Evolutionary conservation across 2,888 invertebrate species (phyloP).

Genomic region (Heliconius ismenius): DNA sequence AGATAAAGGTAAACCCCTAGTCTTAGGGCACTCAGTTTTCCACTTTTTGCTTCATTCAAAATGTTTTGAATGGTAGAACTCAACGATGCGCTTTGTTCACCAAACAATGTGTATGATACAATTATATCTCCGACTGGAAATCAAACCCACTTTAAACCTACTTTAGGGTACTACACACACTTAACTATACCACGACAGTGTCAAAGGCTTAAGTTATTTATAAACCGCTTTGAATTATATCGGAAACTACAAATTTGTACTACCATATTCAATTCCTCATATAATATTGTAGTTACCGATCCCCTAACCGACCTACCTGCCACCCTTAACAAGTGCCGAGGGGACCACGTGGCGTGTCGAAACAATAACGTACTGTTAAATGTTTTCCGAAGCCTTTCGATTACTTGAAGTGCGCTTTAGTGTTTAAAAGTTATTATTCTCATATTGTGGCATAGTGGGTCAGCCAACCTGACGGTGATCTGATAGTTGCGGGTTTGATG

Average conservation of each 20-base stretch:
- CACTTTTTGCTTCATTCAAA: background rate
- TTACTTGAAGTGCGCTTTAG: conserved; percentile 11
- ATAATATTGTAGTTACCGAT: conserved; percentile 15
- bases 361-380: conserved; percentile 19
- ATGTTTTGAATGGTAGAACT: background rate
- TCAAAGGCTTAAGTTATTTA: background rate
- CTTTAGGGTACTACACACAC: background rate
- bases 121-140: background rate
- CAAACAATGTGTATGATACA: background rate
- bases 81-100: background rate
- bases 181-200: background rate
- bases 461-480: background rate
- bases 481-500: background rate
- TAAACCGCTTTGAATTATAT: background rate
- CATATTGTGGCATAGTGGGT: background rate
- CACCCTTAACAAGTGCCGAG: conserved; percentile 15
- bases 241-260: conserved; percentile 9
- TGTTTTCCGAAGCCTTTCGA: conserved; percentile 21
- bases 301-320: conserved; percentile 11
- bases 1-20: background rate
- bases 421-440: background rate
- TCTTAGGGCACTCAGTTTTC: background rate
- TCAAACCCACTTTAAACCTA: background rate
- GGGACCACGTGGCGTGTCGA: conserved; percentile 21
- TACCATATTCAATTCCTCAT: background rate